Conservation (phyloP, 1,140 invertebrate genomes). For the Drosophila tropicalis region DNA sequence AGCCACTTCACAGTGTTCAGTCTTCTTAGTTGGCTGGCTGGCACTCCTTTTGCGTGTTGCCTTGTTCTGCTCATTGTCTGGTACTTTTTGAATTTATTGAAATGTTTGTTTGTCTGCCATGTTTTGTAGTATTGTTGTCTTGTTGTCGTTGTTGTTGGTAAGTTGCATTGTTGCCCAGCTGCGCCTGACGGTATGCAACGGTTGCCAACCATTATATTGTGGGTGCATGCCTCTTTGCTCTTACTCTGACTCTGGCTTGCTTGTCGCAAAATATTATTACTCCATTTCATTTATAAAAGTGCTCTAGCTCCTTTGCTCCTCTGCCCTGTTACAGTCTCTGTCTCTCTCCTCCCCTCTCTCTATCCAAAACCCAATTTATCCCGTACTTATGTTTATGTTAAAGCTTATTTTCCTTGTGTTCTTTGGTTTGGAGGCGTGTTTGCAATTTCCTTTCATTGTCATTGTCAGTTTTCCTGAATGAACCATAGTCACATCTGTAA, state of each 20-base stretch:
- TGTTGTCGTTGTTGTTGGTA: slow-evolving; percentile 24
- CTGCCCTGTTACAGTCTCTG: neutral
- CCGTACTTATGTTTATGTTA: slow-evolving; percentile 3
- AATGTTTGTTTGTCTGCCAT: slow-evolving; percentile 78
- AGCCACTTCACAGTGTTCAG: slow-evolving; percentile 58
- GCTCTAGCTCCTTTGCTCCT: slow-evolving; percentile 25
- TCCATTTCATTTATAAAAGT: slow-evolving; percentile 82
- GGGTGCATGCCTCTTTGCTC: slow-evolving; percentile 24
- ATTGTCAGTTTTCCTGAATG: slow-evolving; percentile 51
- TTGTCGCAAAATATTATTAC: slow-evolving; percentile 81
- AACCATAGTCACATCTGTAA: slow-evolving; percentile 42
- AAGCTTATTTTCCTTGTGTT: neutral
- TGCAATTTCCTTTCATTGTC: slow-evolving; percentile 77
- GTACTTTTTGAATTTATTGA: slow-evolving; percentile 76
- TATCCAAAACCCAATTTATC: neutral
- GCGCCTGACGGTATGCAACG: slow-evolving; percentile 45
- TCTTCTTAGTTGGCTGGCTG: slow-evolving; percentile 41
- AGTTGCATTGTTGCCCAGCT: slow-evolving; percentile 59
- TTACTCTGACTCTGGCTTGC: slow-evolving; percentile 56
- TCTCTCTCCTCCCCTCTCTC: neutral
- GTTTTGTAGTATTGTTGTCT: slow-evolving; percentile 10
- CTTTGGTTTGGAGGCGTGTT: slow-evolving; percentile 20
- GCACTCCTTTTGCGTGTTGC: slow-evolving; percentile 78
- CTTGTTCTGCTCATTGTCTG: slow-evolving; percentile 57
- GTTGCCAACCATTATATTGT: slow-evolving; percentile 38